Percentiles rank a stretch among this genome's conserved stretches.
These are phyloP conservation scores for Scolopax rusticola DNA, from an alignment of 2,797 vertebrate species.

Conservation along the genomic window DNA sequence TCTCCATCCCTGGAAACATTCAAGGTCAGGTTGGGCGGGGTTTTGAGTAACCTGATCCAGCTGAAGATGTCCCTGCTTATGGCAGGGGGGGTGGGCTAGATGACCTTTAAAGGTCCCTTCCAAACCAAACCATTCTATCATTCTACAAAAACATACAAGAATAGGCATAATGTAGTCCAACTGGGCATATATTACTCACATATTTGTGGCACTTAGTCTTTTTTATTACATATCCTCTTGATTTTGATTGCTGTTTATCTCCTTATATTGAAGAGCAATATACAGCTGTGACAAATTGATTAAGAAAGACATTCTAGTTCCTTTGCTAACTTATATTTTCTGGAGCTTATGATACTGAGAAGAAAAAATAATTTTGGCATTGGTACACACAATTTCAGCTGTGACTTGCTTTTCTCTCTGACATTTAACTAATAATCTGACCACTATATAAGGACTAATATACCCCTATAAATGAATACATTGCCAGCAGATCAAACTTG, in stretches of 20 bases:
- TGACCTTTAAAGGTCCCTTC: not conserved
- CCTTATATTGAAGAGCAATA: not conserved
- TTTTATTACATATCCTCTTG: not conserved
- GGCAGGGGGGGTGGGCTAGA: not conserved
- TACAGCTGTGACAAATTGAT: not conserved
- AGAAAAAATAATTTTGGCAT: not conserved
- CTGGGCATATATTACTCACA: not conserved
- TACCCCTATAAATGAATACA: not conserved
- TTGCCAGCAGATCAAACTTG: not conserved
- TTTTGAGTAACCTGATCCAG: not conserved
- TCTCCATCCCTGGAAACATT: not conserved
- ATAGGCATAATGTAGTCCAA: not conserved
- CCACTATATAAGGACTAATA: not conserved
- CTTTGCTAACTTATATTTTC: not conserved
- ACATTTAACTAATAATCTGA: not conserved
- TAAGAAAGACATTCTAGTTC: not conserved
- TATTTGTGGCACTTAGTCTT: not conserved
- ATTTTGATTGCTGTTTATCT: not conserved
- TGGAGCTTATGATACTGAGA: not conserved
- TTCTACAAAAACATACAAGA: not conserved
- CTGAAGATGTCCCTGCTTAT: not conserved
- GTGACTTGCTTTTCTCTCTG: not conserved
- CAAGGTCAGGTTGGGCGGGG: not conserved
- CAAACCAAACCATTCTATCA: not conserved
- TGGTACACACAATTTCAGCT: not conserved